A percentile compares a stretch with the other conserved stretches of the same genome.
phyloP scores from a whole-genome alignment of 92 coral and sea anemone species.

The Epizoanthus stellaris region DNA sequence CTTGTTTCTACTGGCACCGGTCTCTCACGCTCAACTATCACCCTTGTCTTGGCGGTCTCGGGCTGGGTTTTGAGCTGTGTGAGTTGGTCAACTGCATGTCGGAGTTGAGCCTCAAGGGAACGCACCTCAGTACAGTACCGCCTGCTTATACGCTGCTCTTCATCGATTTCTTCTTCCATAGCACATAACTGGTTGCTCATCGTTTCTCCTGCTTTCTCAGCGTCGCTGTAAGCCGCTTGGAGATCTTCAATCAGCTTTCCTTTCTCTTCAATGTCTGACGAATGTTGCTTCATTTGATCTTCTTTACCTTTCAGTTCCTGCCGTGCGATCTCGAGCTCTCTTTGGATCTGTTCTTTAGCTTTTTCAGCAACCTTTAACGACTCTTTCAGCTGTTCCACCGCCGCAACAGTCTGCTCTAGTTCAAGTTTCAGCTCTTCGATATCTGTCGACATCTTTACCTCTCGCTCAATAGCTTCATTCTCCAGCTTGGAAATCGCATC shows the following conservation, averaged over 20 bases:
- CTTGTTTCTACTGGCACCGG: slow-evolving; percentile 38
- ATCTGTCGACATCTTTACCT: slow-evolving; percentile 29
- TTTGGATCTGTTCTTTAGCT: slow-evolving; percentile 38
- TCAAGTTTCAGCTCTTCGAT: slow-evolving; percentile 51
- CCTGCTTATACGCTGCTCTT: slow-evolving; percentile 73
- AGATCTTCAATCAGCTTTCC: slow-evolving; percentile 67
- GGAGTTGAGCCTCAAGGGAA: slow-evolving; percentile 90
- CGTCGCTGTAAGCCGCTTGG: slow-evolving; percentile 46
- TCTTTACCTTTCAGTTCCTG: slow-evolving; percentile 54
- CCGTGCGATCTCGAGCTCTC: slow-evolving; percentile 33
- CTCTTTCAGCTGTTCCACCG: slow-evolving; percentile 42
- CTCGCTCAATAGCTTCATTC: slow-evolving; percentile 35
- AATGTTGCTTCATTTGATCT: slow-evolving; percentile 45
- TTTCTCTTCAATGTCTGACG: slow-evolving; percentile 61
- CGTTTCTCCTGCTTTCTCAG: slow-evolving; percentile 53
- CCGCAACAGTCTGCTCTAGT: slow-evolving; percentile 40
- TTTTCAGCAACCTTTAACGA: slow-evolving; percentile 37
- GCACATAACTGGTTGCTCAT: slow-evolving; percentile 47
- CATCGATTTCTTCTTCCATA: slow-evolving; percentile 64
- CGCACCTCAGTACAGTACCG: slow-evolving; percentile 83
- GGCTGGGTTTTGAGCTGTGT: slow-evolving; percentile 61
- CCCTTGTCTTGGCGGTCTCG: slow-evolving; percentile 19
- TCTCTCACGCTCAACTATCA: slow-evolving; percentile 27
- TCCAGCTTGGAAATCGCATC: slow-evolving; percentile 26
- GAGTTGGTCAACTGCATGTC: slow-evolving; percentile 79